Conservation (phyloP, 2,888 invertebrate genomes). For the Leptogaster cylindrica region DNA sequence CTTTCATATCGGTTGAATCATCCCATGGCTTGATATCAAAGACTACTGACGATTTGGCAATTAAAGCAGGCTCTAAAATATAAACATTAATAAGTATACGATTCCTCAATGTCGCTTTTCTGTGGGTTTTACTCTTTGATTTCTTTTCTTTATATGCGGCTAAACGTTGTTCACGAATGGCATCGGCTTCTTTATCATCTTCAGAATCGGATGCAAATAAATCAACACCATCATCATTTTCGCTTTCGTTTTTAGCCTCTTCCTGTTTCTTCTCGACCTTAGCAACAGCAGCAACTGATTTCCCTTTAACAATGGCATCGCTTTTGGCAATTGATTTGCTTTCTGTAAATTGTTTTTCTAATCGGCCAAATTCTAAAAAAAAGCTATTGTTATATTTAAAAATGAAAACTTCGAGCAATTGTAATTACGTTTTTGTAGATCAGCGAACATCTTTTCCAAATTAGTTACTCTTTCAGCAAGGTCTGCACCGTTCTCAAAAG, state of each 20-base stretch:
- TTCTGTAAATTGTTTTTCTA: conserved; percentile 55
- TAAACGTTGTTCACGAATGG: conserved; percentile 82
- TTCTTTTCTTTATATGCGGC: conserved; percentile 92
- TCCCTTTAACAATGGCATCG: too few species aligned
- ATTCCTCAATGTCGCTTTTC: conserved; percentile 5
- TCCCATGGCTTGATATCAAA: conserved; percentile 92
- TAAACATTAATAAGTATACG: neutral
- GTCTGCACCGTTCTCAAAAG: conserved; percentile 63
- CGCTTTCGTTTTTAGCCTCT: conserved; percentile 56
- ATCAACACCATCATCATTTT: conserved; percentile 79
- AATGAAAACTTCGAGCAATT: too few species aligned
- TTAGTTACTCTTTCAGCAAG: conserved; percentile 65
- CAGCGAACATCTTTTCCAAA: conserved; percentile 68
- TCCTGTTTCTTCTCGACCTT: conserved; percentile 50
- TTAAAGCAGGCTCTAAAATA: conserved; percentile 75
- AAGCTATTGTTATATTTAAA: too few species aligned
- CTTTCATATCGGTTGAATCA: conserved; percentile 90
- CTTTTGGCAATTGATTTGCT: too few species aligned
- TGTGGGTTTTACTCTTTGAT: conserved; percentile 72
- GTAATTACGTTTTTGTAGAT: conserved; percentile 59
- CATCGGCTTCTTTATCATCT: conserved; percentile 75
- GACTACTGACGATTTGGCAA: conserved; percentile 94
- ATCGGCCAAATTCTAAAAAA: too few species aligned
- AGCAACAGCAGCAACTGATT: conserved; percentile 42
- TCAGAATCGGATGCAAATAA: conserved; percentile 77